Conservation (phyloP, 1,140 invertebrate species). For the Drosophila baimaii region DNA sequence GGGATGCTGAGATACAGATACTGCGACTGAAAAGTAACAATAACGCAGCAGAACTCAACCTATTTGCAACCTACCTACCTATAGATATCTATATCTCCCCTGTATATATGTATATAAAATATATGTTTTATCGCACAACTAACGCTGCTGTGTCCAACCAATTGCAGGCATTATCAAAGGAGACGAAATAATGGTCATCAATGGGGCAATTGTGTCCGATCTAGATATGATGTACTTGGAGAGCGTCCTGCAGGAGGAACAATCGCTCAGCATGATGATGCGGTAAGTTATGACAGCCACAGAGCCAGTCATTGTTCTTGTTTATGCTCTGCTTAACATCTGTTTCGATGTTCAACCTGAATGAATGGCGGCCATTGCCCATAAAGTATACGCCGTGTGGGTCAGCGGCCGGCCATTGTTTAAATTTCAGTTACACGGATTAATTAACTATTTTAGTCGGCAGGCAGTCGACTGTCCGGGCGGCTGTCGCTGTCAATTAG, state of each 20-base stretch:
- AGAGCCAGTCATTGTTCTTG: slow-evolving; percentile 40
- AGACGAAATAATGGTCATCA: slow-evolving; percentile 99
- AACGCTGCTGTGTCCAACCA: slow-evolving; percentile 58
- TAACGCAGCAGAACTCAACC: slow-evolving; percentile 36
- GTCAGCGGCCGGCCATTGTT: slow-evolving; percentile 46
- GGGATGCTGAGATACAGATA: not conserved
- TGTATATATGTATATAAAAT: slow-evolving; percentile 14
- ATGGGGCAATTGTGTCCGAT: slow-evolving; percentile 98
- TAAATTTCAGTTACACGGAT: slow-evolving; percentile 62
- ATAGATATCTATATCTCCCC: slow-evolving; percentile 2
- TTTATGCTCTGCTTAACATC: slow-evolving; percentile 49
- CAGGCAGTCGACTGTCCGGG: slow-evolving; percentile 4
- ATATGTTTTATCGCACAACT: slow-evolving; percentile 22
- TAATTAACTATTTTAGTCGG: slow-evolving; percentile 72
- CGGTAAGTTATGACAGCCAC: slow-evolving; percentile 85
- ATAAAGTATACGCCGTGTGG: slow-evolving; percentile 31
- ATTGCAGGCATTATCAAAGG: slow-evolving; percentile 96
- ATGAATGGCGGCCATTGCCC: slow-evolving; percentile 10
- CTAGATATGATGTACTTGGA: slow-evolving; percentile 99
- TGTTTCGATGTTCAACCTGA: slow-evolving; percentile 39
- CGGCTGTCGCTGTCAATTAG: slow-evolving; percentile 46
- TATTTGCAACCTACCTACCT: slow-evolving; percentile 27
- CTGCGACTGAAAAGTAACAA: slow-evolving; percentile 40
- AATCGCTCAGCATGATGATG: slow-evolving; percentile 98
- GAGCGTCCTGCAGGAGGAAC: slow-evolving; percentile 96